Percentiles rank a stretch among this genome's conserved stretches.
phyloP scores from a whole-genome alignment of 2,888 invertebrate genomes.

The Lithophane socia region DNA sequence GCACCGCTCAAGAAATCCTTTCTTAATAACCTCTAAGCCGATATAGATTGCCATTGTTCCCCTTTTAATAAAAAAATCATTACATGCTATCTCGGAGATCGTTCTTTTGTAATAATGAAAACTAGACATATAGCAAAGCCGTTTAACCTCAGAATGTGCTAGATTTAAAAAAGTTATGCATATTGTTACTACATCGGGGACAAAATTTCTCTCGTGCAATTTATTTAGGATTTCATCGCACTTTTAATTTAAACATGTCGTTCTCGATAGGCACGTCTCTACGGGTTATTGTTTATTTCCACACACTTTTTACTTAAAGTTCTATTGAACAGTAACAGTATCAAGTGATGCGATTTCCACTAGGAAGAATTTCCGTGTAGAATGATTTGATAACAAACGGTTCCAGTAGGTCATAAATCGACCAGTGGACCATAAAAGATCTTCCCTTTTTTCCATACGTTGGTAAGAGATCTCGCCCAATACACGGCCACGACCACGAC shows the following conservation, averaged over 20 bases:
- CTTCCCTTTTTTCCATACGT: background rate
- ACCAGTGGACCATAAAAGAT: background rate
- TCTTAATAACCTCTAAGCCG: constrained; percentile 17
- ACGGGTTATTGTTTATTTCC: background rate
- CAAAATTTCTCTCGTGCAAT: background rate
- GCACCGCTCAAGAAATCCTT: constrained; percentile 22
- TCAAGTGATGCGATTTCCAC: background rate
- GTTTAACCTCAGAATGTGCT: background rate
- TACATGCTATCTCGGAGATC: constrained; percentile 10
- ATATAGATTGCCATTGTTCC: constrained; percentile 25
- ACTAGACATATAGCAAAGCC: background rate
- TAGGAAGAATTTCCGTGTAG: background rate
- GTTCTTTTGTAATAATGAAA: constrained; percentile 8
- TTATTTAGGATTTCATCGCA: background rate
- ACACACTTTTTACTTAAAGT: background rate
- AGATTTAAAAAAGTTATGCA: constrained; percentile 19
- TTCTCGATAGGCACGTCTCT: background rate
- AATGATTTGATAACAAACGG: background rate
- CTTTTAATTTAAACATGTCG: constrained; percentile 1
- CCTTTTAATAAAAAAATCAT: constrained; percentile 16
- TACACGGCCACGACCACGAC: too few relatives aligned
- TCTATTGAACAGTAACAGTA: background rate
- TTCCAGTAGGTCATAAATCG: too few relatives aligned
- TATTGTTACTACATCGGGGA: background rate
- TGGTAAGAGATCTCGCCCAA: too few relatives aligned